These are phyloP conservation scores for Alviniconcha strummeri DNA, from an alignment of 2,888 invertebrate genomes.

Conservation along the genomic window DNA sequence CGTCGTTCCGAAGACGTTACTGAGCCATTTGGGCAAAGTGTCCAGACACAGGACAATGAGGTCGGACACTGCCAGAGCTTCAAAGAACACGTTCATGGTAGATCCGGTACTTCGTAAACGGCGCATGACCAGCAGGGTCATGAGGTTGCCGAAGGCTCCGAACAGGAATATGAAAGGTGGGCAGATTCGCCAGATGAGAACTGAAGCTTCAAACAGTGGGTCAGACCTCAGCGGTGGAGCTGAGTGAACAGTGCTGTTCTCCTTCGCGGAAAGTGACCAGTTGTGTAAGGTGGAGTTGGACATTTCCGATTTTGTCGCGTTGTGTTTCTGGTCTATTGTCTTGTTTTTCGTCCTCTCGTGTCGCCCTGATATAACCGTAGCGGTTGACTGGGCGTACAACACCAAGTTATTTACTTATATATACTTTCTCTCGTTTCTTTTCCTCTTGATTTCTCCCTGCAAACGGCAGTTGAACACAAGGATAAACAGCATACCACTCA, in stretches of 20 bases:
- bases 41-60: not conserved
- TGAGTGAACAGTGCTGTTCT: not conserved
- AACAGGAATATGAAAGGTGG: not conserved
- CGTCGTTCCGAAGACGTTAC: not conserved
- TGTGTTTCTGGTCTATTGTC: not conserved
- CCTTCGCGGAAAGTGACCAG: not conserved
- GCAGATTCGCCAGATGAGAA: not conserved
- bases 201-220: not conserved
- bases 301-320: not conserved
- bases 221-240: not conserved
- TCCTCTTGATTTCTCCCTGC: no score
- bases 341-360: no score
- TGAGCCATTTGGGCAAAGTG: not conserved
- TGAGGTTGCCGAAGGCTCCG: not conserved
- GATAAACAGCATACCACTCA: not conserved
- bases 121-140: not conserved
- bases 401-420: not conserved
- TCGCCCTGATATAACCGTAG: no score
- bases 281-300: not conserved
- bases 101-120: not conserved
- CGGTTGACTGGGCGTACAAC: no score
- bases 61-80: conserved; percentile 9
- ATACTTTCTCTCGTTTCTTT: no score
- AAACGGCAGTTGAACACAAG: no score
- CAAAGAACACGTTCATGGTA: not conserved